Conservation (phyloP, 2,888 invertebrate species). For the Eilema sororculum region DNA sequence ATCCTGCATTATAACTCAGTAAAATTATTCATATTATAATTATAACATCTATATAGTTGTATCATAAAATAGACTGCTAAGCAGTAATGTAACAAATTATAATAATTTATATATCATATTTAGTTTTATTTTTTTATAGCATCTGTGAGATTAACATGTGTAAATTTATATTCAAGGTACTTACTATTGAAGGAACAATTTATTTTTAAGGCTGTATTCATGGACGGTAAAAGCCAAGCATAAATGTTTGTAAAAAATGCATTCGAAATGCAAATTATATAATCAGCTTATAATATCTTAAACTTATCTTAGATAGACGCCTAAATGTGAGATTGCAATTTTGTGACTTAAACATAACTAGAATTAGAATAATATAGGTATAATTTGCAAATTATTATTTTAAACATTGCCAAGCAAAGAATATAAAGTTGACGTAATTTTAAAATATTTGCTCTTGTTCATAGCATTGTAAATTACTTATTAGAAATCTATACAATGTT, state of each 20-base stretch:
- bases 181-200: slow-evolving; percentile 38
- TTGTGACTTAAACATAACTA: slow-evolving; percentile 52
- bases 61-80: slow-evolving; percentile 63
- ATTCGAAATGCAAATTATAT: slow-evolving; percentile 67
- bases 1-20: slow-evolving; percentile 13
- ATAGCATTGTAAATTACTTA: slow-evolving; percentile 36
- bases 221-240: slow-evolving; percentile 76
- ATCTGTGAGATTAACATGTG: slow-evolving; percentile 9
- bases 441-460: slow-evolving; percentile 38
- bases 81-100: slow-evolving; percentile 54
- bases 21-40: slow-evolving; percentile 30
- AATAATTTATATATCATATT: slow-evolving; percentile 37
- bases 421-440: slow-evolving; percentile 16
- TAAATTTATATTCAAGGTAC: slow-evolving; percentile 20
- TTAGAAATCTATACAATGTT: slow-evolving; percentile 54
- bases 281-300: slow-evolving; percentile 58
- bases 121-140: slow-evolving; percentile 17
- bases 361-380: slow-evolving; percentile 24
- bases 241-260: slow-evolving; percentile 59
- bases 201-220: slow-evolving; percentile 31
- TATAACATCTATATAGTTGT: slow-evolving; percentile 46
- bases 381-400: slow-evolving; percentile 29
- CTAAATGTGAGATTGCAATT: slow-evolving; percentile 54
- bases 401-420: slow-evolving; percentile 33
- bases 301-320: slow-evolving; percentile 44